Evolutionary conservation across 2,113 vertebrate genomes (phyloP), one percentile per base, ranked within the genome.

Genomic region (Lonchura striata): DNA sequence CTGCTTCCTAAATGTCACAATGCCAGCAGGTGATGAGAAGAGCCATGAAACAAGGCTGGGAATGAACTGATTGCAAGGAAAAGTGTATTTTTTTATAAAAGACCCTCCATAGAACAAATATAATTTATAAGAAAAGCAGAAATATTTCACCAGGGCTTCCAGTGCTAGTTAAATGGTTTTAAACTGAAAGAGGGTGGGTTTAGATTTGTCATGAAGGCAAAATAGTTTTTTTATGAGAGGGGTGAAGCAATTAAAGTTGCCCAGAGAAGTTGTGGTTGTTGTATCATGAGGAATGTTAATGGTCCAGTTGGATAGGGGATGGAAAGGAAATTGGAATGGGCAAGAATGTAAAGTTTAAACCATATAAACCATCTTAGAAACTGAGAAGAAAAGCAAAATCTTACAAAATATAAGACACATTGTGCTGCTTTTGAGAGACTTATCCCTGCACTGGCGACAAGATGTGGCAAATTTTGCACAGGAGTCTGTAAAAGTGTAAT

Each of bases 261-360:
- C 25, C 24, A 31, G n/a, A 18, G 11, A 61, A 61, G 17, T 9
- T 33, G 6, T 53, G 7, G 4, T 35, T 82, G 20, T n/a, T 30
- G 11, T 25, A 0, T 15, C 21, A 41, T 9, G 5, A 3, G 3
- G 6, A 13, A 0, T 11, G 10, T 27, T 61, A 18, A 35, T 35
- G 25, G 15, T 33, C 63, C 61, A 13, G 2, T 7, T 61, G 35
- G 17, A 27, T 23, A 15, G 18, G 15, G 17, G 33, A 82, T 27
- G 5, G 24, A 69, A 61, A 76, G 52, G 47, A 91, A 33, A 6
- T 4, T 63, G 50, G n/a, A 81, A 66, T 9, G 35, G 21, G 7
- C 1, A 7, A 85, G n/a, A 37, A n/a, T 22, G 11, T 20, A 33
- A 47, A 39, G 15, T 74, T 56, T 33, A 61, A 91, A 46, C 5